Conservation (phyloP, 2,888 invertebrate species). For the Thalpophila matura region DNA sequence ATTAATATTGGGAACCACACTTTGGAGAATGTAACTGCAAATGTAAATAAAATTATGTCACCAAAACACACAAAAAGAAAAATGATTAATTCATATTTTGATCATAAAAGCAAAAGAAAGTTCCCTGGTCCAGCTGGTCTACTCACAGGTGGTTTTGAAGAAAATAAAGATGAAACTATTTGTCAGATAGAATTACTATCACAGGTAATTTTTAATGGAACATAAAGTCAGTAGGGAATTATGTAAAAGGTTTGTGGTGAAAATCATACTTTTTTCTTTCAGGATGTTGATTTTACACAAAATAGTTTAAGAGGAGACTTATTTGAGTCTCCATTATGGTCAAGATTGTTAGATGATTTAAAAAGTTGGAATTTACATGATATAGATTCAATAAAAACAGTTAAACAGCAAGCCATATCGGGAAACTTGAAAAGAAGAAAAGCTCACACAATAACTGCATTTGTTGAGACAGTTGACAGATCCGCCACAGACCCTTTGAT, state of each 20-base stretch:
- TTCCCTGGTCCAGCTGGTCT: constrained; percentile 88
- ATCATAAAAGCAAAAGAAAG: constrained; percentile 84
- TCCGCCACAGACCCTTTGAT: constrained; percentile 84
- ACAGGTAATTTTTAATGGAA: constrained; percentile 73
- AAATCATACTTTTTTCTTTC: constrained; percentile 31
- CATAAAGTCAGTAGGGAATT: too few species aligned
- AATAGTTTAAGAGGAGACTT: constrained; percentile 74
- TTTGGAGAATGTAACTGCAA: constrained; percentile 18
- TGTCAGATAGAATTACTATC: constrained; percentile 84
- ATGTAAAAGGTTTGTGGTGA: neutral
- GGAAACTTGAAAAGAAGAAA: constrained; percentile 80
- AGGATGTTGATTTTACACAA: constrained; percentile 85
- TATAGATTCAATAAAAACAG: constrained; percentile 79
- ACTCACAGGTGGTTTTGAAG: constrained; percentile 77
- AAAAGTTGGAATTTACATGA: constrained; percentile 72
- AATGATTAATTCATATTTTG: constrained; percentile 83
- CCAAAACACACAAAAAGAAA: constrained; percentile 82
- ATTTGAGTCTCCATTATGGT: constrained; percentile 84
- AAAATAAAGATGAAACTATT: constrained; percentile 78
- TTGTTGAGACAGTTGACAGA: constrained; percentile 85
- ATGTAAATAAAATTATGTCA: constrained; percentile 55
- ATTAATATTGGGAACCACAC: neutral
- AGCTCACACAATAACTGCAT: constrained; percentile 81
- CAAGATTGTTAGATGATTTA: constrained; percentile 75
- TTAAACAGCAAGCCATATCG: constrained; percentile 80